Base-by-base conservation (phyloP, 1,140 invertebrate genomes). In the Trinorchestia longiramus region DNA sequence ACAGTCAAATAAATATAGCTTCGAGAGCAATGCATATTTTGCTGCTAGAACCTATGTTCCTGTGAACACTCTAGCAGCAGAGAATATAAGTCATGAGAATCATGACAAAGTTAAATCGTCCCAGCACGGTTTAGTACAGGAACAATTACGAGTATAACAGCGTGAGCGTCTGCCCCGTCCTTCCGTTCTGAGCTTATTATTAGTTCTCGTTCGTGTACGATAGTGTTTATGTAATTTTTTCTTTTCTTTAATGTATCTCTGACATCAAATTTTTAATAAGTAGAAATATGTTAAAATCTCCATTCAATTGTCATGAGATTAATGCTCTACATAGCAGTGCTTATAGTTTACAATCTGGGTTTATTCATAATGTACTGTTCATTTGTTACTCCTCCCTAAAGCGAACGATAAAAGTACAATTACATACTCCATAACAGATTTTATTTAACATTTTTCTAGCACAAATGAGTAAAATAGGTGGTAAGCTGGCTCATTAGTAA, bases 1-100 rank as follows among this genome's bases (percentile, higher is more conserved):
- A 94, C 92, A 94, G 44, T 44, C 92, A 94, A 94, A 94, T 94
- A 94, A 94, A 94, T 94, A 94, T 43, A 43, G 92, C 92, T 45
- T 94, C 43, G 92, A 94, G 44, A 45, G 44, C 43, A 94, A 45
- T 94, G 92, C 92, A 94, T 94, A 94, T 94, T 94, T 94, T 94
- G 43, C 40, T 94, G 44, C 44, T 8, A 47, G 92, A 47, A n/a
- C 92, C 43, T 94, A 94, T 40, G 28, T 40, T 36, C 92, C 36
- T 94, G 44, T 15, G 40, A 94, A 44, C 43, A 45, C 47, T 94
- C 19, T 45, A n/a, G 92, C 44, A 43, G 43, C 44, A 19, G 43
- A 28, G 92, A 43, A 44, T 40, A 45, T 94, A 45, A 94, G 92
- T 94, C 92, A 94, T 40, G 43, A 43, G 44, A 45, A 94, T 43